Evolutionary conservation across 1,140 invertebrate genomes (phyloP).

Genomic region (Delia radicum): DNA sequence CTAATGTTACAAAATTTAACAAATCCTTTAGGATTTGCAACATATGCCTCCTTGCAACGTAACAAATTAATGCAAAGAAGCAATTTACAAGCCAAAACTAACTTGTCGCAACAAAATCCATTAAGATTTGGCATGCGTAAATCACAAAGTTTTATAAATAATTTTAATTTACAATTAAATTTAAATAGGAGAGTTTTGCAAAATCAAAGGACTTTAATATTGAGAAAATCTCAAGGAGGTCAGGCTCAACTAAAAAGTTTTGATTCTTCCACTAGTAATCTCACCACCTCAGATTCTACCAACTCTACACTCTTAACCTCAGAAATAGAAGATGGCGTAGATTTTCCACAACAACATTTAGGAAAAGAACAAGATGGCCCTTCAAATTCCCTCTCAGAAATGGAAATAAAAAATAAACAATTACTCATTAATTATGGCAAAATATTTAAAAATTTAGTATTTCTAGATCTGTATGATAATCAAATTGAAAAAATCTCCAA

Average conservation of each 20-base stretch:
- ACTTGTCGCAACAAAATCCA: slow-evolving; percentile 28
- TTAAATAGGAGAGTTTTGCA: slow-evolving; percentile 42
- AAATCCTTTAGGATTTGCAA: not conserved
- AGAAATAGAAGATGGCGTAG: slow-evolving; percentile 1
- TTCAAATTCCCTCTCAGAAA: slow-evolving; percentile 27
- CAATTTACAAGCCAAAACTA: slow-evolving; percentile 16
- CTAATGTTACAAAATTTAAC: too few relatives aligned
- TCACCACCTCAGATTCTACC: slow-evolving; percentile 10
- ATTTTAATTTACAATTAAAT: slow-evolving; percentile 36
- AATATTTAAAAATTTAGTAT: slow-evolving; percentile 77
- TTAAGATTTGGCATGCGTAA: slow-evolving; percentile 46
- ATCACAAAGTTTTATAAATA: slow-evolving; percentile 51
- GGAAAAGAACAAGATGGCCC: not conserved
- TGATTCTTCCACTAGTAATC: slow-evolving; percentile 33
- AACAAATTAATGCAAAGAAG: not conserved
- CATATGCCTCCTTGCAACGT: not conserved
- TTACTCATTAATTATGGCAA: slow-evolving; percentile 48
- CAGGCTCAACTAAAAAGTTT: slow-evolving; percentile 15
- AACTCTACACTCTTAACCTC: not conserved
- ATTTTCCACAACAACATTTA: too few relatives aligned
- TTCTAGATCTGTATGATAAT: slow-evolving; percentile 92
- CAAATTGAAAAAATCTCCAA: slow-evolving; percentile 83
- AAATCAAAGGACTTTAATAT: slow-evolving; percentile 20
- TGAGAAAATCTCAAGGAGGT: not conserved
- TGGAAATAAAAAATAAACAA: slow-evolving; percentile 52